Evolutionary conservation across 2,888 invertebrate species (phyloP), one percentile per base, ranked within the genome.

Genomic region (Yponomeuta plumbellus): DNA sequence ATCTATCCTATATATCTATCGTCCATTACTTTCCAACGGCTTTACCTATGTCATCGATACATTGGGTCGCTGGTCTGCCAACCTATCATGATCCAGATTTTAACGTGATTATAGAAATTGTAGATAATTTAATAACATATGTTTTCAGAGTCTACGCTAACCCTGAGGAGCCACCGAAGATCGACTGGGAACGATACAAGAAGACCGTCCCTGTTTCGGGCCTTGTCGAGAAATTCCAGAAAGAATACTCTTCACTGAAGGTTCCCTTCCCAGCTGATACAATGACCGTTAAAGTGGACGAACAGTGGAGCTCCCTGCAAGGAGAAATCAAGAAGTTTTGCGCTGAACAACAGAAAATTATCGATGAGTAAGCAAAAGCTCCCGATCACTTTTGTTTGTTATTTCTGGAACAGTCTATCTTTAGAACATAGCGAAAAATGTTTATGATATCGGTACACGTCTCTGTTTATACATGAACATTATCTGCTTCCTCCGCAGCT

Each of bases 181-280:
- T 91, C 26, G 74, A 89, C 61, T 91, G 90, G 90, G 86, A 80
- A 0, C 70, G 73, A 10, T 90, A 87, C 69, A 71, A 77, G 20
- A 85, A 86, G 67, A 44, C 69, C 1, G 80, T 88, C 0, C 84
- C 86, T 0, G 71, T 82, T 0, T 63, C 72, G 11, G 82, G 81
- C 0, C 74, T 89, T 2, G 87, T 90, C 2, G 86, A 86, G 0
- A 83, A 85, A 67, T 77, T 88, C 34, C 80, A 84, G 70, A 65
- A 76, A 0, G 75, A 71, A 0, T 88, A 90, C 66, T 74, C 76
- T 22, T 40, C 68, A 1, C 76, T 79, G 8, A 77, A 82, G 68
- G 75, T 90, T 0, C 87, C 89, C 0, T 84, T 80, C 40, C 90
- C 89, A 1, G 65, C 70, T 11, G 90, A 91, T 67, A 79, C 72